A percentile compares a stretch with the other conserved stretches of the same genome.
Conservation (phyloP, 2,113 vertebrate genomes). For the Atlantisia rogersi region DNA sequence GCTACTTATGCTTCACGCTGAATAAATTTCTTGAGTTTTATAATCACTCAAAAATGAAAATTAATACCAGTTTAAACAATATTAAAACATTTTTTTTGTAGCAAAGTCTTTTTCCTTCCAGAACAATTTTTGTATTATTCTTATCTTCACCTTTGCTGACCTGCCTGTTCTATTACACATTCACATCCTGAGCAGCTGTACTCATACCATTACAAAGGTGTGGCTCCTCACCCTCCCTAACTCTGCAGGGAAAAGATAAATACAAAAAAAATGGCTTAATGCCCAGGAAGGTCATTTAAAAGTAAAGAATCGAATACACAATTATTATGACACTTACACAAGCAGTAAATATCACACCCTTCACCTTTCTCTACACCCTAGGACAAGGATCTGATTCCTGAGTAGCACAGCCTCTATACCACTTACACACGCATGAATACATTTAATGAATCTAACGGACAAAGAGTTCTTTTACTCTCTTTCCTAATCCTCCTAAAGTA, state of each 20-base stretch:
- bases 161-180: background rate
- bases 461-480: slow-evolving; percentile 73
- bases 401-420: slow-evolving; percentile 59
- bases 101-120: background rate
- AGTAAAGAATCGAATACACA: slow-evolving; percentile 67
- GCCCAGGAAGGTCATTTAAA: slow-evolving; percentile 65
- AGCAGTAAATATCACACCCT: slow-evolving; percentile 71
- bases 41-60: background rate
- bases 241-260: slow-evolving; percentile 41
- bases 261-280: slow-evolving; percentile 42
- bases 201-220: slow-evolving; percentile 38
- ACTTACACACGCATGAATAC: slow-evolving; percentile 73
- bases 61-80: background rate
- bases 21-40: background rate
- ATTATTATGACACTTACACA: slow-evolving; percentile 69
- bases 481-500: slow-evolving; percentile 71
- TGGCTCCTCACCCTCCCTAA: slow-evolving; percentile 23
- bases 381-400: slow-evolving; percentile 66
- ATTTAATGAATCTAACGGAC: slow-evolving; percentile 68
- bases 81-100: background rate
- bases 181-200: slow-evolving; percentile 13
- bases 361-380: slow-evolving; percentile 61
- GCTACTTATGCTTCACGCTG: background rate
- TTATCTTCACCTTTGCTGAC: background rate
- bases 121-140: background rate